Conservation (phyloP, 2,888 invertebrate genomes). For the Elysia crispata region DNA sequence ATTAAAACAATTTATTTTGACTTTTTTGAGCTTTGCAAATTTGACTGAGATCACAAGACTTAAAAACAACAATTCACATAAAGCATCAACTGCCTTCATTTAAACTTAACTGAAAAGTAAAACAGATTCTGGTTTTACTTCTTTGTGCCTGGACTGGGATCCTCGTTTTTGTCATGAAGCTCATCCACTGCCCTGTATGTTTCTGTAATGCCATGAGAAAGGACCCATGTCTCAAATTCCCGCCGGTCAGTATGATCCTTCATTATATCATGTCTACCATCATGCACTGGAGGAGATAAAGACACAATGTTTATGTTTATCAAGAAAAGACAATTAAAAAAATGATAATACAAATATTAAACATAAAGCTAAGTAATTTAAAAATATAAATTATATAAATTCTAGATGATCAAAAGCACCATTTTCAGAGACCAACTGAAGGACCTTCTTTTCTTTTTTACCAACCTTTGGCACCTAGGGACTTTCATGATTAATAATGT, state of each 20-base stretch:
- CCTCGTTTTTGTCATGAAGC: constrained; percentile 59
- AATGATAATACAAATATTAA: neutral
- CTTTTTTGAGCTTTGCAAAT: too few species aligned
- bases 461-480: too few species aligned
- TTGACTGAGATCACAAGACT: too few species aligned
- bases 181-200: constrained; percentile 62
- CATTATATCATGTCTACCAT: constrained; percentile 67
- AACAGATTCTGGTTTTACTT: too few species aligned
- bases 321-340: neutral
- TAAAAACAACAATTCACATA: too few species aligned
- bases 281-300: constrained; percentile 65
- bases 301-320: neutral
- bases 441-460: too few species aligned
- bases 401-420: neutral
- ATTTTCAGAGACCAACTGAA: neutral
- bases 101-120: too few species aligned
- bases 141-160: constrained; percentile 53
- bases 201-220: constrained; percentile 67
- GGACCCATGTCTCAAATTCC: constrained; percentile 70
- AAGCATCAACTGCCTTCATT: too few species aligned
- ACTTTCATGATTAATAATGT: too few species aligned
- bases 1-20: too few species aligned
- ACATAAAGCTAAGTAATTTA: neutral
- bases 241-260: constrained; percentile 61
- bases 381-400: too few species aligned